A percentile compares a stretch with the other conserved stretches of the same genome.
Conservation (phyloP, 2,113 vertebrate species). For the Lycaon pictus region DNA sequence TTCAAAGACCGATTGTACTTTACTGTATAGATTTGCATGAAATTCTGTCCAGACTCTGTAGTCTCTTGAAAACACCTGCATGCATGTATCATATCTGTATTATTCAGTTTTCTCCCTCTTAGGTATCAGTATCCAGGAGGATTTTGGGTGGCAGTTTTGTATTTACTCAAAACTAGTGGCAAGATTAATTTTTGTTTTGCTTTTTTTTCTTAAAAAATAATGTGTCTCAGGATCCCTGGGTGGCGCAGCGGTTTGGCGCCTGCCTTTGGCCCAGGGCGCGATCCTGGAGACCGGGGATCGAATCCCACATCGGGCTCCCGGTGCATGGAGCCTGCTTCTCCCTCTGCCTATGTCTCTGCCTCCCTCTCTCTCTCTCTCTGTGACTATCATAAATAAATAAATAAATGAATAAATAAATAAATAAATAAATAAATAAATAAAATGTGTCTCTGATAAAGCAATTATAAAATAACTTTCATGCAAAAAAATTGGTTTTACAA, state of each 20-base stretch:
- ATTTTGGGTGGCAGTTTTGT: background rate
- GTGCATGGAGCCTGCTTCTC: no score
- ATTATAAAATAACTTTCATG: background rate
- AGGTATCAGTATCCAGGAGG: background rate
- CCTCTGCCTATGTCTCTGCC: no score
- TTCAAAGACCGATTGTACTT: background rate
- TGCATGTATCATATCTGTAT: background rate
- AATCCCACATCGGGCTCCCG: no score
- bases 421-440: no score
- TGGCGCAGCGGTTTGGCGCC: no score
- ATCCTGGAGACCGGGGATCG: no score
- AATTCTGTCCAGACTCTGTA: background rate
- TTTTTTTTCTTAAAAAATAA: constrained; percentile 38
- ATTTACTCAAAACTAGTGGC: background rate
- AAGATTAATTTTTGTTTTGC: background rate
- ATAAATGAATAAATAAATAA: no score
- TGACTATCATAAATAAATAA: no score
- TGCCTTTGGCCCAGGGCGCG: no score
- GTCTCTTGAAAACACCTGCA: background rate
- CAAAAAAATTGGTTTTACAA: background rate
- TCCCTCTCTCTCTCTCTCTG: no score
- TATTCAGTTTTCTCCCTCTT: background rate
- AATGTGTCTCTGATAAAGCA: background rate
- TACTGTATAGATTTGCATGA: background rate
- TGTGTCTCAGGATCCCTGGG: no score